phyloP scores from a whole-genome alignment of 2,797 vertebrate genomes.

The Psittacula derbiana region DNA sequence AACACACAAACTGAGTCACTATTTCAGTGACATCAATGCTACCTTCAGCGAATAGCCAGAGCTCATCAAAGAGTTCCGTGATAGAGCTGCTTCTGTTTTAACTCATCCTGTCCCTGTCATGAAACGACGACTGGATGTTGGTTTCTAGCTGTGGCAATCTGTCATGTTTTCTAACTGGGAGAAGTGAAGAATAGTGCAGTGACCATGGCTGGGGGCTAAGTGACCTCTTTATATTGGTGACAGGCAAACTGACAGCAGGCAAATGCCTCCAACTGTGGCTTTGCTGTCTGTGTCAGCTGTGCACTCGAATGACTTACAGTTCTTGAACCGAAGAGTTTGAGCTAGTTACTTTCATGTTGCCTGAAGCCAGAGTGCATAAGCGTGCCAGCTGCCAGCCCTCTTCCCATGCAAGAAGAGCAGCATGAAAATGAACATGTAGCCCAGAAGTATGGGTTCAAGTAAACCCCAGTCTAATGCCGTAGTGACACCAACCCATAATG shows the following conservation, averaged over 20 bases:
- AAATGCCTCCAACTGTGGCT: not conserved
- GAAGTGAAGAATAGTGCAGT: not conserved
- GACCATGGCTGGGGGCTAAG: not conserved
- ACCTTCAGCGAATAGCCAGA: not conserved
- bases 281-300: not conserved
- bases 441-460: not conserved
- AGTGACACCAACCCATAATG: not conserved
- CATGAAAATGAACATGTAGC: not conserved
- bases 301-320: not conserved
- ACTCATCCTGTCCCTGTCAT: not conserved
- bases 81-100: not conserved
- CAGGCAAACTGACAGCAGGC: not conserved
- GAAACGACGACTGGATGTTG: not conserved
- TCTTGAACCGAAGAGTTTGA: not conserved
- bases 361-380: not conserved
- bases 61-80: not conserved
- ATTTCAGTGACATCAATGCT: not conserved
- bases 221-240: not conserved
- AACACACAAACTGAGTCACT: slow-evolving; percentile 7
- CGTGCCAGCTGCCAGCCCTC: not conserved
- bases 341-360: not conserved
- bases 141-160: not conserved
- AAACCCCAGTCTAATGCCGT: not conserved
- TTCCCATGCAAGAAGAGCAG: not conserved
- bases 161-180: not conserved